Evolutionary conservation across 2,113 vertebrate genomes (phyloP).

Genomic region (Setophaga coronata): DNA sequence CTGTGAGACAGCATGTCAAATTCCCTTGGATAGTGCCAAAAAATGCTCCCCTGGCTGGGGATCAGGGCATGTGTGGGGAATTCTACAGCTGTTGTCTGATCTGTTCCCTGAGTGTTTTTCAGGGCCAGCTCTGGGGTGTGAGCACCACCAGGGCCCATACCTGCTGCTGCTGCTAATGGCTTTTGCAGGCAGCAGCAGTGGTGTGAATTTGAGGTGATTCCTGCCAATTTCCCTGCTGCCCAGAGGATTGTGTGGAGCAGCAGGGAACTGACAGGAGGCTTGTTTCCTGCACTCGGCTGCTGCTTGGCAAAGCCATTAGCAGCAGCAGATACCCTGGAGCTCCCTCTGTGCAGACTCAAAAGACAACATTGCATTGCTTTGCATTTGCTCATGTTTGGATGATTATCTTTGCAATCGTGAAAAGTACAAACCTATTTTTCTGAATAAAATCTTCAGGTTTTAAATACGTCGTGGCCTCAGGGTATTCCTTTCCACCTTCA

Average conservation of each 20-base stretch:
- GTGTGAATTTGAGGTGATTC: not conserved
- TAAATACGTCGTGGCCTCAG: not conserved
- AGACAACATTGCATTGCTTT: not conserved
- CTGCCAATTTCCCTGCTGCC: not conserved
- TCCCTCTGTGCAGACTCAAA: not conserved
- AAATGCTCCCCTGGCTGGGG: not conserved
- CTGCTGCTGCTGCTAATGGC: slow-evolving; percentile 21
- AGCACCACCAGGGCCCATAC: not conserved
- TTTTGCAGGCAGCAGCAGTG: not conserved
- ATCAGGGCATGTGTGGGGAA: not conserved
- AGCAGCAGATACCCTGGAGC: not conserved
- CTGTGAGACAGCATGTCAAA: not conserved
- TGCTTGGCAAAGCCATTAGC: slow-evolving; percentile 1
- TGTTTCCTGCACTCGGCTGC: not conserved
- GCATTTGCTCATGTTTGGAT: not conserved
- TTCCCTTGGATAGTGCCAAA: not conserved
- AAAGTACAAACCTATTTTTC: not conserved
- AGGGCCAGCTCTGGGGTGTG: not conserved
- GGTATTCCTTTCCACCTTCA: not conserved
- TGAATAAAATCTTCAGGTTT: not conserved
- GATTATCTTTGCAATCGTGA: not conserved
- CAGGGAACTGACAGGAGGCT: not conserved
- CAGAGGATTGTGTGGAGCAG: not conserved
- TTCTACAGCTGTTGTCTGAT: not conserved
- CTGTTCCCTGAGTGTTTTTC: not conserved